Evolutionary conservation across 2,888 invertebrate genomes (phyloP), one percentile per base, ranked within the genome.

Genomic region (Limnephilus rhombicus): DNA sequence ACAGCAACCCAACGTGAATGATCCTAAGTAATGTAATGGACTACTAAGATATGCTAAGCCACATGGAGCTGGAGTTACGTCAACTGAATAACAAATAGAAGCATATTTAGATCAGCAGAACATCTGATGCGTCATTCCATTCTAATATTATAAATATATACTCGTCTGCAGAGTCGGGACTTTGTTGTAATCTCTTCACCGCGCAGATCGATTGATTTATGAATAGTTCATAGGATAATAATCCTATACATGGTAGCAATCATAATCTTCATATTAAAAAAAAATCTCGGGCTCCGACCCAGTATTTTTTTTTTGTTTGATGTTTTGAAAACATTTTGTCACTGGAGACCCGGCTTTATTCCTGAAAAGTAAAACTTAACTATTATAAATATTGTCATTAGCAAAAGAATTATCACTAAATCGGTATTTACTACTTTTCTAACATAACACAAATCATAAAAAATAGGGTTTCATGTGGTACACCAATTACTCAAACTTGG

Each of bases 91-190:
- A 91, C 85, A 91, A 91, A 91, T 85, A 85, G 85, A 68, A 68
- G 37, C 80, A 85, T 80, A 91, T 91, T 91, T 91, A 91, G 90
- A 91, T 91, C 83, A 91, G 81, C 85, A 86, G 90, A 85, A 49
- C 90, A 81, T 85, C 45, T 68, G 34, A 41, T 91, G 85, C 85
- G 85, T 91, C 90, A 90, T 83, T 82, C 45, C 41, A 83, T 83
- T 85, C 85, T 45, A 85, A 85, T n/a, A 15, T 37, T 37, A 41
- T 68, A 37, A 83, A 68, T 68, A 68, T 68, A 68, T 68, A 68
- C 7, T 68, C 24, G 68, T 68, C 68, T 68, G 83, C 24, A n/a
- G 83, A 83, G 34, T 83, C 18, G 37, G 83, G 83, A 0, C 83
- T 83, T 83, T 83, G 83, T 83, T 83, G 11, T 83, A 83, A 83